phyloP scores from a whole-genome alignment of 2,888 invertebrate species.

The Heliothis peltigera region DNA sequence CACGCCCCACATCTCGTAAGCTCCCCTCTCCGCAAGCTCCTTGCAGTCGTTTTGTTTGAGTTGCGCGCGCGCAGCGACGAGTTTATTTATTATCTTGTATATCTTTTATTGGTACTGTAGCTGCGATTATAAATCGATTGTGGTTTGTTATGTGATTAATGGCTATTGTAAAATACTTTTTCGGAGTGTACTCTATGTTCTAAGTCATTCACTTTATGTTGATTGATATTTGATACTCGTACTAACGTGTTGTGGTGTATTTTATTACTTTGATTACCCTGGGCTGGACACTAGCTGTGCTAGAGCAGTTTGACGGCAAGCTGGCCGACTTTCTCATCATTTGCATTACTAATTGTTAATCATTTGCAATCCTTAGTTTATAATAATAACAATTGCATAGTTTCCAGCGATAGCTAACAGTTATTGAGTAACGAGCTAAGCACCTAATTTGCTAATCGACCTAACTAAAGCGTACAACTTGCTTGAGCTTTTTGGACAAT shows the following conservation, averaged over 20 bases:
- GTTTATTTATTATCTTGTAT: slow-evolving; percentile 71
- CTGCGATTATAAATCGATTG: slow-evolving; percentile 74
- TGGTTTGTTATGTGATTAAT: slow-evolving; percentile 64
- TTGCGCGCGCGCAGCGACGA: slow-evolving; percentile 62
- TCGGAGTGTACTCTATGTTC: slow-evolving; percentile 46
- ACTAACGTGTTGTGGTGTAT: slow-evolving; percentile 21
- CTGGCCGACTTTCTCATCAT: slow-evolving; percentile 11
- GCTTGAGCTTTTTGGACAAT: background rate
- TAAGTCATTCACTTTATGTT: slow-evolving; percentile 51
- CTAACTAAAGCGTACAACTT: background rate
- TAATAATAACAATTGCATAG: slow-evolving; percentile 3
- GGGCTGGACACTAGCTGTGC: background rate
- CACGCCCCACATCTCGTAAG: slow-evolving; percentile 72
- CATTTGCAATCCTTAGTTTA: slow-evolving; percentile 3
- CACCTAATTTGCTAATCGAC: background rate
- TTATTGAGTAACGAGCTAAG: slow-evolving; percentile 18
- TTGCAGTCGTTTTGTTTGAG: slow-evolving; percentile 59
- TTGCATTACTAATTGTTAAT: background rate
- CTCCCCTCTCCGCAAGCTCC: slow-evolving; percentile 63
- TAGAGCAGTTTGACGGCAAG: background rate
- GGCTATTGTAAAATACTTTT: slow-evolving; percentile 51
- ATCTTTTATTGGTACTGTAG: slow-evolving; percentile 70
- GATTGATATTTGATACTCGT: slow-evolving; percentile 50
- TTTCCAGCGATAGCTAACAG: slow-evolving; percentile 19
- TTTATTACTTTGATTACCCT: slow-evolving; percentile 26